A percentile compares a stretch with the other conserved stretches of the same genome.
phyloP scores from a whole-genome alignment of 2,113 vertebrate genomes.

The Zootoca vivipara region DNA sequence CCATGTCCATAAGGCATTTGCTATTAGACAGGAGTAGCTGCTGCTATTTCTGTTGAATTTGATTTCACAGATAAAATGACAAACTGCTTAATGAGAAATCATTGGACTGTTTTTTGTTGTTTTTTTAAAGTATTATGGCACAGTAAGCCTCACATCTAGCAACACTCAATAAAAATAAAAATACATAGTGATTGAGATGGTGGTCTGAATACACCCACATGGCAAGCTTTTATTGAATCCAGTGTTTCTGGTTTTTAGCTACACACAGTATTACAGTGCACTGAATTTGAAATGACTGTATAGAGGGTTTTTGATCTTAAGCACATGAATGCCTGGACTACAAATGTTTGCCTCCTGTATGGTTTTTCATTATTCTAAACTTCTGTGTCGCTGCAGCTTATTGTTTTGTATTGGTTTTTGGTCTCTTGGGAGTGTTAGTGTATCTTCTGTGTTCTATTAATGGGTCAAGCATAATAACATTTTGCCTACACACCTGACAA shows the following conservation, averaged over 20 bases:
- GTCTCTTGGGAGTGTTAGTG: background rate
- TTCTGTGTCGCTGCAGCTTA: background rate
- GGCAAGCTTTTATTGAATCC: background rate
- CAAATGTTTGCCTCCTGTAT: background rate
- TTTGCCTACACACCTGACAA: background rate
- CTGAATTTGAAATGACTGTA: background rate
- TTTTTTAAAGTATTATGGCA: background rate
- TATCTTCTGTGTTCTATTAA: background rate
- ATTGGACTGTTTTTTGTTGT: background rate
- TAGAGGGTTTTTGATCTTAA: background rate
- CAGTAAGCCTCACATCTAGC: background rate
- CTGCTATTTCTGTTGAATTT: slow-evolving; percentile 28
- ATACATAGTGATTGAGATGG: background rate
- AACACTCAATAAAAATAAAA: slow-evolving; percentile 10
- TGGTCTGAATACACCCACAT: background rate
- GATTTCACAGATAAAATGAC: slow-evolving; percentile 42
- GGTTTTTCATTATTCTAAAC: background rate
- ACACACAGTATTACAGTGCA: background rate
- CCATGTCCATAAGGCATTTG: slow-evolving; percentile 39
- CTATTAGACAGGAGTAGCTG: slow-evolving; percentile 15
- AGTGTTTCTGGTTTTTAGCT: background rate
- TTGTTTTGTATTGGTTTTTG: background rate
- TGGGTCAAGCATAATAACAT: background rate
- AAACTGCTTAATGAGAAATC: slow-evolving; percentile 31
- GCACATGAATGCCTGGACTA: background rate